phyloP scores from a whole-genome alignment of 2,888 invertebrate species.

The Agrochola litura region DNA sequence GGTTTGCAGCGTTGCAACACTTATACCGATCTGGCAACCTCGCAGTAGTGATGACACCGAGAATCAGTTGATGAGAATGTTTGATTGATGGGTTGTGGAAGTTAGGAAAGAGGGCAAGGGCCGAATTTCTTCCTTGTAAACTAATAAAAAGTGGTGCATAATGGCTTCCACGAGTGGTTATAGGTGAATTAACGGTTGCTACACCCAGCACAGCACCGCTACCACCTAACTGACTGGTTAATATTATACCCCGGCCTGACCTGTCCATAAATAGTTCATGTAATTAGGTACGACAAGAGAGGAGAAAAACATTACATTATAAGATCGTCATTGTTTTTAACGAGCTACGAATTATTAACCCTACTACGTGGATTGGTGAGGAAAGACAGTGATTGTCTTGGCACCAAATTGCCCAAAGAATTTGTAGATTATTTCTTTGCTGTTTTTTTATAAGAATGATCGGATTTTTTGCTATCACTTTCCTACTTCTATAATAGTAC shows the following conservation, averaged over 20 bases:
- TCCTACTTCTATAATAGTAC: conserved; percentile 1
- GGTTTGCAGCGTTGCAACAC: conserved; percentile 61
- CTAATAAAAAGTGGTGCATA: not conserved
- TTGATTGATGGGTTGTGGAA: conserved; percentile 22
- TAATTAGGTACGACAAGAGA: not conserved
- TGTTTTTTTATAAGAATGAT: not conserved
- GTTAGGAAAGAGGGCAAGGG: not conserved
- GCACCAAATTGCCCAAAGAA: not conserved
- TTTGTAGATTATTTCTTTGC: not conserved
- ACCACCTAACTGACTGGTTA: not conserved
- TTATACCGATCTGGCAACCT: conserved; percentile 56
- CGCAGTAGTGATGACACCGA: conserved; percentile 53
- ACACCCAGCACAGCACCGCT: too few relatives aligned
- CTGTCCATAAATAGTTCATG: not conserved
- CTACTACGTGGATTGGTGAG: not conserved
- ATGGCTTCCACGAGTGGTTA: not conserved
- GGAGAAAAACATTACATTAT: not conserved
- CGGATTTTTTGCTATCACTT: not conserved
- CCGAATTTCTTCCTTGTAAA: not conserved
- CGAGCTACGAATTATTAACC: not conserved
- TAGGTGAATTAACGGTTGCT: too few relatives aligned
- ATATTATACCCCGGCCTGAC: not conserved
- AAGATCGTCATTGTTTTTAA: not conserved
- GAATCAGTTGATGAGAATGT: conserved; percentile 25
- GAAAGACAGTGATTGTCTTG: not conserved